Evolutionary conservation across 1,140 invertebrate genomes (phyloP).

Genomic region (Rhagoletis pomonella): DNA sequence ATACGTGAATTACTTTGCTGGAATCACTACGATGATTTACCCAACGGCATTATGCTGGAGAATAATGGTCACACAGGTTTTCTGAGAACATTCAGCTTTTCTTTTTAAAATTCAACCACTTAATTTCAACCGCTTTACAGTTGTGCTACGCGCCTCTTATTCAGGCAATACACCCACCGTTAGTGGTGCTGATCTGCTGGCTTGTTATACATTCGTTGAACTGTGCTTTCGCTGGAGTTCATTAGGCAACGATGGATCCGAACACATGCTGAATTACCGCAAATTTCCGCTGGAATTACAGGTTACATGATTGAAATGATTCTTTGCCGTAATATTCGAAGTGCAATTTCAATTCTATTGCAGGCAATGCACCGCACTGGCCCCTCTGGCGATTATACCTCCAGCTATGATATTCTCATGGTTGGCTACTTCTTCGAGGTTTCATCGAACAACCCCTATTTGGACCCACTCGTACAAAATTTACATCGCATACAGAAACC

Average conservation of each 20-base stretch:
- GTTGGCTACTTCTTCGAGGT: conserved; percentile 68
- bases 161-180: conserved; percentile 73
- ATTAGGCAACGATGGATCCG: conserved; percentile 77
- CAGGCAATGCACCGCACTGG: conserved; percentile 66
- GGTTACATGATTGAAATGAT: conserved; percentile 62
- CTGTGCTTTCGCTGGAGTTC: conserved; percentile 77
- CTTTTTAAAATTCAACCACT: neutral
- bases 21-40: conserved; percentile 71
- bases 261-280: conserved; percentile 76
- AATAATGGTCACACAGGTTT: conserved; percentile 67
- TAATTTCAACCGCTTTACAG: conserved; percentile 54
- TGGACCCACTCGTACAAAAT: conserved; percentile 76
- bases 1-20: conserved; percentile 70
- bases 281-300: conserved; percentile 78
- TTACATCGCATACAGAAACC: conserved; percentile 73
- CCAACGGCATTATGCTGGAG: conserved; percentile 63
- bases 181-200: conserved; percentile 74
- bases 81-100: neutral
- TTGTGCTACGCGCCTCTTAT: conserved; percentile 71
- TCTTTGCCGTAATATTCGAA: conserved; percentile 60
- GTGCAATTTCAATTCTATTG: neutral
- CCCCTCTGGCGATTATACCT: conserved; percentile 59
- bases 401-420: conserved; percentile 69
- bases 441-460: conserved; percentile 75
- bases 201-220: conserved; percentile 75